phyloP scores from a whole-genome alignment of 2,113 vertebrate species.

The Podarcis cretensis region DNA sequence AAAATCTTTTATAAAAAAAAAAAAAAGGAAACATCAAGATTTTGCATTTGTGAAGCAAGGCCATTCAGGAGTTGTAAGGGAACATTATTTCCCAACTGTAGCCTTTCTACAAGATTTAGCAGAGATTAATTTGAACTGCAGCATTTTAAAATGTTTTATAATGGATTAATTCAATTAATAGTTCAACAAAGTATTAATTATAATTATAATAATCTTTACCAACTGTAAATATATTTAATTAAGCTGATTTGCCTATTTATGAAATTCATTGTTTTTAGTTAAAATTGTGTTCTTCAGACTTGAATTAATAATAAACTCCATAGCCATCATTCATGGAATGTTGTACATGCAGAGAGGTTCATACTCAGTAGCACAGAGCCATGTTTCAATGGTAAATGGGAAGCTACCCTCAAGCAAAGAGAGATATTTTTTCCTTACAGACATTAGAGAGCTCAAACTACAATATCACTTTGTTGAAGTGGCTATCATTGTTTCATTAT shows the following conservation, averaged over 20 bases:
- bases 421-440: too few relatives aligned
- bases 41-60: conserved; percentile 37
- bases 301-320: neutral
- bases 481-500: too few relatives aligned
- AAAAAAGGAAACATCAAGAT: conserved; percentile 11
- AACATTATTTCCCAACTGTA: neutral
- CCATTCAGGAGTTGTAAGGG: conserved; percentile 37
- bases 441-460: too few relatives aligned
- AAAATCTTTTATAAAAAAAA: too few relatives aligned
- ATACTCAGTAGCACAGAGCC: neutral
- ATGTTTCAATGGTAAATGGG: neutral
- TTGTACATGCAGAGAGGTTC: too few relatives aligned
- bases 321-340: neutral
- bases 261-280: neutral
- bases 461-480: too few relatives aligned
- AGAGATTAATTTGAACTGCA: neutral
- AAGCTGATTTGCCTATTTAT: neutral
- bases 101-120: neutral
- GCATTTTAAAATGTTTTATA: conserved; percentile 6
- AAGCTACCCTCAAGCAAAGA: too few relatives aligned
- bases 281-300: neutral
- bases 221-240: neutral
- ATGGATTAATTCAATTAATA: neutral
- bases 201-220: neutral
- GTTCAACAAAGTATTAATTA: neutral